phyloP scores from a whole-genome alignment of 2,888 invertebrate genomes.

The Physocephala rufipes region DNA sequence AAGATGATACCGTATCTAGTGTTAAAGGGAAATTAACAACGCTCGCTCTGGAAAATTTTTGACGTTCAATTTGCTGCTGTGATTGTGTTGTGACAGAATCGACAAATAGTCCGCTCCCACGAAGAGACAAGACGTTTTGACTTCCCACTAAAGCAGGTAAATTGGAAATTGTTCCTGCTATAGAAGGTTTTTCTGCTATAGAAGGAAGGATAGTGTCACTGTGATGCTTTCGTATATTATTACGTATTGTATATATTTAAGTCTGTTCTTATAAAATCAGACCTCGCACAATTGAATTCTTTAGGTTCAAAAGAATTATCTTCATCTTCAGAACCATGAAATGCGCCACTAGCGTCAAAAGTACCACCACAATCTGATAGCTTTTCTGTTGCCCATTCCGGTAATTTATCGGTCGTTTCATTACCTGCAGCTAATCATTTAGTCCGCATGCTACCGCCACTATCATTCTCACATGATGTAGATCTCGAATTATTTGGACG shows the following conservation, averaged over 20 bases:
- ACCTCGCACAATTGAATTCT: slow-evolving; percentile 1
- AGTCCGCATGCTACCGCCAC: slow-evolving; percentile 40
- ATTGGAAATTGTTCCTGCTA: no score
- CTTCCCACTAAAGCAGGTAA: slow-evolving; percentile 32
- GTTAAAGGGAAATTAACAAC: slow-evolving; percentile 39
- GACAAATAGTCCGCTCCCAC: slow-evolving; percentile 41
- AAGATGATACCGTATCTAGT: slow-evolving; percentile 42
- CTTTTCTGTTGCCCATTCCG: slow-evolving; percentile 80
- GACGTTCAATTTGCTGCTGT: slow-evolving; percentile 52
- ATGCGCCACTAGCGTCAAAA: slow-evolving; percentile 93
- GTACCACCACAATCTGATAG: slow-evolving; percentile 85
- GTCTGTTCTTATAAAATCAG: no score
- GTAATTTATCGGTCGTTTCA: slow-evolving; percentile 57
- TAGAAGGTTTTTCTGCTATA: no score
- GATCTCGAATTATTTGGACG: slow-evolving; percentile 15
- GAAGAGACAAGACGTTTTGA: slow-evolving; percentile 45
- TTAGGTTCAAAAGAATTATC: slow-evolving; percentile 33
- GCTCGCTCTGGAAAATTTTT: slow-evolving; percentile 40
- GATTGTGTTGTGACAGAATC: slow-evolving; percentile 51
- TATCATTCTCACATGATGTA: no score
- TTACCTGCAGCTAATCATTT: slow-evolving; percentile 45
- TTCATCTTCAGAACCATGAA: slow-evolving; percentile 74
- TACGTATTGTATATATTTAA: no score
- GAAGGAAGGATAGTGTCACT: no score
- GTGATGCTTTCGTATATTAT: no score